phyloP scores from a whole-genome alignment of 37 sponge, comb jelly and placozoan species.

The Axinella damicornis region DNA sequence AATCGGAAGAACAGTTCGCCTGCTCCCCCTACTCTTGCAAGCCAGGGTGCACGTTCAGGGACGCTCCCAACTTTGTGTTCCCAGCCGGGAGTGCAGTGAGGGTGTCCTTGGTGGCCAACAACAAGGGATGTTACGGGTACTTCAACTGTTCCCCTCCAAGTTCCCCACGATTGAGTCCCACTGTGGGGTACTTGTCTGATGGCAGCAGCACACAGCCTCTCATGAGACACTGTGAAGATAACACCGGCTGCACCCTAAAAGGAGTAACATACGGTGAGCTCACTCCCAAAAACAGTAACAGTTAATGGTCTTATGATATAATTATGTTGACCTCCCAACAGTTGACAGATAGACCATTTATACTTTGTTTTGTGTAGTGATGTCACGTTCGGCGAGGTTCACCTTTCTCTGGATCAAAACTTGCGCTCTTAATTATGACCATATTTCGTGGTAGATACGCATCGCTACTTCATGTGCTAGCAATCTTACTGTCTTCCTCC shows the following conservation, averaged over 20 bases:
- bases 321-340: too few species aligned
- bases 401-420: too few species aligned
- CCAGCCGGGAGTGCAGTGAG: slow-evolving; percentile 23
- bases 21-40: slow-evolving; percentile 55
- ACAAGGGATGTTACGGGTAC: slow-evolving; percentile 37
- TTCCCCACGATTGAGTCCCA: background rate
- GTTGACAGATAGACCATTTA: too few species aligned
- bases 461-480: background rate
- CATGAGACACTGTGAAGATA: background rate
- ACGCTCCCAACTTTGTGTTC: slow-evolving; percentile 15
- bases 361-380: too few species aligned
- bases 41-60: slow-evolving; percentile 43
- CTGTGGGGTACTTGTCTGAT: background rate
- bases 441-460: background rate
- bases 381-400: too few species aligned
- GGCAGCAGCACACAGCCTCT: background rate
- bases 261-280: too few species aligned
- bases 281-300: too few species aligned
- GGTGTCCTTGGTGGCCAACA: slow-evolving; percentile 19
- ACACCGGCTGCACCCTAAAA: background rate
- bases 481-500: background rate
- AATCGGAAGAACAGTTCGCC: background rate
- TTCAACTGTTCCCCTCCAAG: slow-evolving; percentile 30
- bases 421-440: background rate
- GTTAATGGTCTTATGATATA: too few species aligned